Base-by-base conservation (phyloP, 1,140 invertebrate species). In the Ganaspis sp. region DNA sequence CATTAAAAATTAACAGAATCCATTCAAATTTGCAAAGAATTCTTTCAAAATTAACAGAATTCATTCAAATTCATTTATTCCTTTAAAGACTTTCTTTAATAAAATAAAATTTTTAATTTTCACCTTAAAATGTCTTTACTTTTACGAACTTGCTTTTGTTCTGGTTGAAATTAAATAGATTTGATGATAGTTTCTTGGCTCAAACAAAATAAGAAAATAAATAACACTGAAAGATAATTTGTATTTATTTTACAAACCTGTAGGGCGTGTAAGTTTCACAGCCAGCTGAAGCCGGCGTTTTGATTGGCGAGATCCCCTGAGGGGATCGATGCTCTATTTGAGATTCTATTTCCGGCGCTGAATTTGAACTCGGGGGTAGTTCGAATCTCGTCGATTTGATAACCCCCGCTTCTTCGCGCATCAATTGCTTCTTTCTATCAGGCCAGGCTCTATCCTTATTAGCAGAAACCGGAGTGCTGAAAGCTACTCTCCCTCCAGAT, bases 391-490 rank as follows among this genome's bases (percentile, higher is more conserved):
- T 94, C 1, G 92, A 85, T 84, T 94, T 94, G 0, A 85, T 34
- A 0, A 84, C 23, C n/a, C 23, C 54, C 3, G 49, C 81, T 69
- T 85, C 83, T 1, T 84, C 82, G 0, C 85, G 76, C 9, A 80
- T 80, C 8, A 81, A 72, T 1, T 82, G 73, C 9, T 81, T 45
- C 79, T 77, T 0, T 84, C 78, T 0, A 82, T 6, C 71, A 17
- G 49, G 81, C 5, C 71, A 23, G 42, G 80, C 82, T 82, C 93
- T 93, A 76, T 93, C 93, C 29, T 87, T 91, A 0, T 81, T 78
- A 0, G 91, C 92, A 0, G 94, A 94, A 1, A 96, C 95, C 1
- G 95, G 95, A 0, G 95, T 96, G 17, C 95, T 96, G 75, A 95
- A 96, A 34, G 95, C 95, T 0, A 96, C 94, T 71, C 86, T 79